These are phyloP conservation scores for Microcebus jonahi DNA, from an alignment of 2,113 vertebrate species.

Conservation along the genomic window DNA sequence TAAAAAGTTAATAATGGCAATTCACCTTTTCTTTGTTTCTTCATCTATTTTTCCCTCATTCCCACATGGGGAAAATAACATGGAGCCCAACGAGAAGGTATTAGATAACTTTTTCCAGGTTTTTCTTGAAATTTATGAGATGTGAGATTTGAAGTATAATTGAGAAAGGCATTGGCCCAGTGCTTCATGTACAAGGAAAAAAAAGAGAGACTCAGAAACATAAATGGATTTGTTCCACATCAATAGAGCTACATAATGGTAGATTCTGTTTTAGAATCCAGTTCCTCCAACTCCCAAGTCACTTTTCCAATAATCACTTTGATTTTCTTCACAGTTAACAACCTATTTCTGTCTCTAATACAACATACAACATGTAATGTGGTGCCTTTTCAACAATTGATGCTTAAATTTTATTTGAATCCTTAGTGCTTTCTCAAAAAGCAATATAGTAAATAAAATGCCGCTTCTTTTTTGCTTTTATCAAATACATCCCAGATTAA, in stretches of 20 bases:
- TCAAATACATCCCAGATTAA: background rate
- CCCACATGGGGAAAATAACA: background rate
- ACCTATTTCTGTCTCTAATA: background rate
- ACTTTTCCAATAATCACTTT: background rate
- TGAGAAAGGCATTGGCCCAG: background rate
- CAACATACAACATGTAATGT: background rate
- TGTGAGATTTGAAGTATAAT: background rate
- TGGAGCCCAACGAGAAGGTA: background rate
- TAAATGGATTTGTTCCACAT: conserved; percentile 25
- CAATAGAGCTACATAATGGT: background rate
- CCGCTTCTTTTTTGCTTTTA: background rate
- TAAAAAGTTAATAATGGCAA: background rate
- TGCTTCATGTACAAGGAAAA: background rate
- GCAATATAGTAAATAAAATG: background rate
- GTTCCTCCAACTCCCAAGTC: background rate
- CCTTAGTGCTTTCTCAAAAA: background rate
- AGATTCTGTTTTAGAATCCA: conserved; percentile 1
- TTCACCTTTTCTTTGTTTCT: background rate
- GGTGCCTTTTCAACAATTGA: background rate
- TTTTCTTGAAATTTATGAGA: conserved; percentile 39
- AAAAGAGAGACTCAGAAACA: background rate
- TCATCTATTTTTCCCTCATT: background rate
- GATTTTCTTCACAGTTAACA: background rate
- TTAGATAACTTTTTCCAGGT: background rate
- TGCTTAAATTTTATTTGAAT: background rate